Conservation (phyloP, 2,113 vertebrate genomes). For the Platanista minor region DNA sequence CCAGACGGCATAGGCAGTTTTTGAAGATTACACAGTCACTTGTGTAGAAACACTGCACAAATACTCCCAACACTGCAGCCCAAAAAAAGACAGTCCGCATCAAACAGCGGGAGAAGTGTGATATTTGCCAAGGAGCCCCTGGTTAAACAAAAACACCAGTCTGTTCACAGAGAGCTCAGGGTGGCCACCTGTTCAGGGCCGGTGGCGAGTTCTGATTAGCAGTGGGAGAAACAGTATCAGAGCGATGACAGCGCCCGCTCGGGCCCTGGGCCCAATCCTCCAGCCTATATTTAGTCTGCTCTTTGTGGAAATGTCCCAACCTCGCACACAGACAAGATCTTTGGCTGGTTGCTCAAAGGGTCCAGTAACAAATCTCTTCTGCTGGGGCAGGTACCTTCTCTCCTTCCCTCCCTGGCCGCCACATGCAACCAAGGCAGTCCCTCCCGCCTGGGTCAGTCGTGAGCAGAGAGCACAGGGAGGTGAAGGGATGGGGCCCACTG, state of each 20-base stretch:
- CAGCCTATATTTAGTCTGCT: constrained; percentile 55
- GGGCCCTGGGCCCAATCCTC: constrained; percentile 33
- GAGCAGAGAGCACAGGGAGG: neutral
- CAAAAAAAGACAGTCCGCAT: constrained; percentile 56
- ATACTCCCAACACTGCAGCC: constrained; percentile 55
- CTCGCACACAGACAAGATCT: constrained; percentile 21
- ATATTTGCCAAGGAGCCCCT: constrained; percentile 57
- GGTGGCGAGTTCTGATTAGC: neutral
- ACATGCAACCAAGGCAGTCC: neutral
- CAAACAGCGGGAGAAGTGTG: constrained; percentile 50
- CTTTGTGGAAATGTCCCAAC: constrained; percentile 37
- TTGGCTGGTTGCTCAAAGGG: constrained; percentile 21
- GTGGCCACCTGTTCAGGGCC: constrained; percentile 45
- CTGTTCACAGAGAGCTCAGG: constrained; percentile 48
- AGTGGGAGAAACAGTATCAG: neutral
- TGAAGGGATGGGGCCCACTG: neutral
- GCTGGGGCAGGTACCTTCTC: neutral
- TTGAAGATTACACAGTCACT: constrained; percentile 30
- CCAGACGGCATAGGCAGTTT: constrained; percentile 32
- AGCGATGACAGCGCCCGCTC: neutral
- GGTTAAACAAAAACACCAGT: constrained; percentile 60
- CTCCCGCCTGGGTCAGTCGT: neutral
- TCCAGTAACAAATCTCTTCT: neutral
- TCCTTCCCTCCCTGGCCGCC: neutral
- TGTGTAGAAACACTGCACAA: constrained; percentile 60